Conservation (phyloP, 2,888 invertebrate genomes). For the Leptopterna dolabrata region DNA sequence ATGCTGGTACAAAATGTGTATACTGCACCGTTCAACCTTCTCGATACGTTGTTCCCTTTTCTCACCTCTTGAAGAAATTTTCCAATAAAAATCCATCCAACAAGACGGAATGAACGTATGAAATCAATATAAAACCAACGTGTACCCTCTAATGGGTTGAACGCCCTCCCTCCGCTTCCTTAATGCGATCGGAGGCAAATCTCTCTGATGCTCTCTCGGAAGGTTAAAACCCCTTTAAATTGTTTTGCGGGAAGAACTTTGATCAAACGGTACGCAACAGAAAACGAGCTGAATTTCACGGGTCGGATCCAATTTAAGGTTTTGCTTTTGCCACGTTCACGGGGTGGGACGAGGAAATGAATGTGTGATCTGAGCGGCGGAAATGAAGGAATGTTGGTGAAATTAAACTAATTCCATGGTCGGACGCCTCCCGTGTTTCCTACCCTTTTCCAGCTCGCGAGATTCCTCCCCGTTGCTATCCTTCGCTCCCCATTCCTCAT, state of each 20-base stretch:
- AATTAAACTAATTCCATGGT: conserved; percentile 42
- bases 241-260: conserved; percentile 41
- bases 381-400: conserved; percentile 39
- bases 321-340: background rate
- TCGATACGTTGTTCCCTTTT: no score
- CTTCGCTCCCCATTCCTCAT: background rate
- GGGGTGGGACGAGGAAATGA: background rate
- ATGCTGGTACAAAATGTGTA: no score
- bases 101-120: no score
- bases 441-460: background rate
- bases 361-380: conserved; percentile 39
- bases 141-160: conserved; percentile 14
- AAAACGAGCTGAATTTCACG: conserved; percentile 41
- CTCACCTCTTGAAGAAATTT: no score
- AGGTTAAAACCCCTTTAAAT: conserved; percentile 37
- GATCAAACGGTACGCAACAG: conserved; percentile 29
- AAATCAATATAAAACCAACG: conserved; percentile 1
- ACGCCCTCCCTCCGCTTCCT: background rate
- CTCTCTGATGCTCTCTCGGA: background rate
- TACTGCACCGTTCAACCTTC: no score
- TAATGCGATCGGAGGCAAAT: background rate
- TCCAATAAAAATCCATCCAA: no score
- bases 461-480: background rate
- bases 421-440: background rate
- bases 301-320: conserved; percentile 20